phyloP scores from a whole-genome alignment of 2,888 invertebrate species.

The Spilosoma lubricipeda region DNA sequence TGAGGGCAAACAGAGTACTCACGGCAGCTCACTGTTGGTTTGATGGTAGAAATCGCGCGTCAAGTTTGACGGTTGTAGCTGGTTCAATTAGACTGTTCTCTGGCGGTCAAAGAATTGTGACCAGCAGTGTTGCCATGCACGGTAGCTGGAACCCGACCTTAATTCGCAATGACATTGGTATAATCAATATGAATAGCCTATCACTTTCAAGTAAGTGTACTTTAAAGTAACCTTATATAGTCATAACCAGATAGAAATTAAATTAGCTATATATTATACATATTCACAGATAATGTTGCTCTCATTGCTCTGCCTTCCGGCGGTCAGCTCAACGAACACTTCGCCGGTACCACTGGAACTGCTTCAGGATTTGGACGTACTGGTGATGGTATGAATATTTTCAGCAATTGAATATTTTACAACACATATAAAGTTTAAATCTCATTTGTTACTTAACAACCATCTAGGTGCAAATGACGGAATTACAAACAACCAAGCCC shows the following conservation, averaged over 20 bases:
- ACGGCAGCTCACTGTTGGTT: constrained; percentile 25
- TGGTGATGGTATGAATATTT: constrained; percentile 49
- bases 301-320: constrained; percentile 56
- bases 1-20: neutral
- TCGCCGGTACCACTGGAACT: constrained; percentile 47
- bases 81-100: constrained; percentile 12
- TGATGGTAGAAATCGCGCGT: constrained; percentile 9
- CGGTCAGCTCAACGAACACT: constrained; percentile 44
- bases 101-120: constrained; percentile 9
- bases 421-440: neutral
- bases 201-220: constrained; percentile 5
- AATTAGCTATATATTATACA: neutral
- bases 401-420: neutral
- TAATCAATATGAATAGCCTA: neutral
- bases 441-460: neutral
- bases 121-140: constrained; percentile 1
- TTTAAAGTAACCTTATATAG: neutral
- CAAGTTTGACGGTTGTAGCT: neutral
- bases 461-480: neutral
- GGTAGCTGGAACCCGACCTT: constrained; percentile 7
- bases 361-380: constrained; percentile 63
- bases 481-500: constrained; percentile 3
- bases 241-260: neutral
- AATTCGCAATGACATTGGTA: constrained; percentile 15
- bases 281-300: constrained; percentile 47